Evolutionary conservation across 1,140 invertebrate genomes (phyloP), one percentile per base, ranked within the genome.

Genomic region (Sminthurinus signatus): DNA sequence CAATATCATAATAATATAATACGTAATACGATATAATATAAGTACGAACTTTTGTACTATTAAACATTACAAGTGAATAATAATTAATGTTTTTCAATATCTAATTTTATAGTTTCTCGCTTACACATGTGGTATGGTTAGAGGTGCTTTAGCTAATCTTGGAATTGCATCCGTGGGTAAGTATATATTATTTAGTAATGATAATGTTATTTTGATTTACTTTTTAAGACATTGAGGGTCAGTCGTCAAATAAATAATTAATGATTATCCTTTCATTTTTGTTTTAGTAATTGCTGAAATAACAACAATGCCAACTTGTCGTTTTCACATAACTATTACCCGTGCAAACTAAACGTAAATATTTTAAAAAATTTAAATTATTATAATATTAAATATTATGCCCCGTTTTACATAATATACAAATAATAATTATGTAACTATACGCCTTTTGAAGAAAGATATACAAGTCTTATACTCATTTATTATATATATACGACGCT

Each of bases 211-310:
- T 36, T 36, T 15, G 32, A 8, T 36, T 36, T 36, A 36, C n/a
- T n/a, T n/a, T n/a, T n/a, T n/a, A n/a, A n/a, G n/a, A n/a, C n/a
- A n/a, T n/a, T n/a, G n/a, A n/a, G n/a, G n/a, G n/a, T n/a, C n/a
- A n/a, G n/a, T n/a, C n/a, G n/a, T n/a, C 15, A 36, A 36, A 15
- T 36, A 36, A 36, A 15, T 36, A 8, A 8, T 8, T 36, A 8
- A 36, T 8, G 15, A 36, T 15, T 36, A 36, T 15, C 5, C 32
- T 36, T 36, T 36, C 32, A 36, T 46, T 46, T 46, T 46, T n/a
- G 10, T 90, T 77, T 85, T 93, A 28, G 95, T 99, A 0, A 97
- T 91, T 23, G 93, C 93, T 14, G 94, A 98, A 80, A 87, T 97
- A 15, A 44, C 89, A 68, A 83, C 83, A 50, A 87, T 98, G 83